These are phyloP conservation scores for Tenthredo livida DNA, from an alignment of 2,888 invertebrate genomes.

Conservation along the genomic window DNA sequence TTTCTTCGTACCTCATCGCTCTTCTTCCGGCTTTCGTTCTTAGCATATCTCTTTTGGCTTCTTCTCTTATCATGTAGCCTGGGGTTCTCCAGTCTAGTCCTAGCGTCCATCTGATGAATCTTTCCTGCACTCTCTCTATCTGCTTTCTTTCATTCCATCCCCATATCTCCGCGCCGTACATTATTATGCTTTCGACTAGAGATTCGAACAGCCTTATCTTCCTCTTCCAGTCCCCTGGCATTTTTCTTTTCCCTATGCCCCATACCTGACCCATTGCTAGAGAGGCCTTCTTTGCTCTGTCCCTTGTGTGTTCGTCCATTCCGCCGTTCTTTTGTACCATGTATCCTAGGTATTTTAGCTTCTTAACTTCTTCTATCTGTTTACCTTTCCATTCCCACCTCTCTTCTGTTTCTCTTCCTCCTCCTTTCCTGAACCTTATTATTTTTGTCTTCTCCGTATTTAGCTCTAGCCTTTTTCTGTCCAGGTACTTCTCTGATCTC, in stretches of 20 bases:
- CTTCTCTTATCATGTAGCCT: background rate
- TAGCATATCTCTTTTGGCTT: background rate
- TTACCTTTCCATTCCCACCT: constrained; percentile 44
- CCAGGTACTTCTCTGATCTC: constrained; percentile 34
- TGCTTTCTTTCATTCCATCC: constrained; percentile 32
- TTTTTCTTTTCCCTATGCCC: constrained; percentile 48
- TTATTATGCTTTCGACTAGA: constrained; percentile 12
- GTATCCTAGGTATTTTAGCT: constrained; percentile 53
- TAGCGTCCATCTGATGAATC: background rate
- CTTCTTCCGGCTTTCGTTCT: background rate
- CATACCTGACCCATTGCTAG: constrained; percentile 39
- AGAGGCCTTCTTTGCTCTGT: constrained; percentile 40
- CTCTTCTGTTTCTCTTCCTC: constrained; percentile 9
- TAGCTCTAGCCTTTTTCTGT: constrained; percentile 15
- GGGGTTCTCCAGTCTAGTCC: background rate
- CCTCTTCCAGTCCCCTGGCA: constrained; percentile 11
- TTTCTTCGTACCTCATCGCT: background rate
- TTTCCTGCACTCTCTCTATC: constrained; percentile 10
- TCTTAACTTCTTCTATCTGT: constrained; percentile 51
- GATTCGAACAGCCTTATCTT: constrained; percentile 42
- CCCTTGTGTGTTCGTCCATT: constrained; percentile 9
- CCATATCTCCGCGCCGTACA: constrained; percentile 52
- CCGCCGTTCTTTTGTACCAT: no score
- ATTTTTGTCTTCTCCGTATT: constrained; percentile 53
- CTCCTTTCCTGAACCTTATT: constrained; percentile 53